Evolutionary conservation across 2,113 vertebrate species (phyloP), one percentile per base, ranked within the genome.

Genomic region (Nothocercus julius): DNA sequence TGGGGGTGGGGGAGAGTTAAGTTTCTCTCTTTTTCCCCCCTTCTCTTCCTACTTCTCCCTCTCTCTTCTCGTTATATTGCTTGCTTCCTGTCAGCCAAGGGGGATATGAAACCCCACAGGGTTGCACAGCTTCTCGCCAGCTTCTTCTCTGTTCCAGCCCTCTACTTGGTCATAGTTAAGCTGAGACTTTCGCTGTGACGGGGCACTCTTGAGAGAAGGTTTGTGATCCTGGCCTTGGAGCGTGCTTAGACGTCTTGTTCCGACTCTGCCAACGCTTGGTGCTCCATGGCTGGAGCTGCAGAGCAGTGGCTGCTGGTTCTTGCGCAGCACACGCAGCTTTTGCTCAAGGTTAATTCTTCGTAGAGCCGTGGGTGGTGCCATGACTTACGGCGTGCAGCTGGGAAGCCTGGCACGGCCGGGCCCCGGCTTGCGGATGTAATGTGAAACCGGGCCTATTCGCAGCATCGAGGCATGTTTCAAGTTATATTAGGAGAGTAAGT

Each of bases 11-110:
- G 53, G 25, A 27, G 53, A 27, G 53, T 14, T 54, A 54, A 34
- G 36, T 73, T 61, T 93, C 58, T 87, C 4, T 34, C 2, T 20
- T 38, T 47, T 51, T 17, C 36, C 66, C 38, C 30, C 7, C 47
- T 18, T 87, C 47, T 89, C 77, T 94, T 88, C 86, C 76, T 93
- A 83, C 80, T 93, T 93, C 80, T 94, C 90, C 68, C 84, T 89
- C 95, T 91, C 74, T 90, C 83, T 91, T 95, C 93, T 97, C 15
- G 32, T 88, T 92, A 93, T 47, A 69, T 88, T 7, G 11, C 64
- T 95, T 70, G 82, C 87, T 96, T 95, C 93, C 80, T 91, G 82
- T 90, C 93, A 93, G 82, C 5, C 20, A 11, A 13, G 4, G 5
- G 38, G 44, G 24, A 78, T 76, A 92, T 89, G 90, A 94, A 93